Evolutionary conservation across 2,888 invertebrate genomes (phyloP).

Genomic region (Drosophila siamana): DNA sequence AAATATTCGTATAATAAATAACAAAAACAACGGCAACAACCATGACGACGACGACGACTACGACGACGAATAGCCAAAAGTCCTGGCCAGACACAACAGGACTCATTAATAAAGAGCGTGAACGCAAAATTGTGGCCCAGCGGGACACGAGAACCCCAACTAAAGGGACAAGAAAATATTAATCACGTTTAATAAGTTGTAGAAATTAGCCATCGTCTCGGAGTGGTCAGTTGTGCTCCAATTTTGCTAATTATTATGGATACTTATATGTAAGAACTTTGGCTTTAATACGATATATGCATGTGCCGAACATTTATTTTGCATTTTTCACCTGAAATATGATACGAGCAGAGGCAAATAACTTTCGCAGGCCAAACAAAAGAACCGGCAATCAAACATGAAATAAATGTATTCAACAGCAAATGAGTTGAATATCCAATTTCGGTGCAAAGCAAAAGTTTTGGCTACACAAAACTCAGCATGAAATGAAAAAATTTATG

Average conservation of each 20-base stretch:
- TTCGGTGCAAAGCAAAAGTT: conserved; percentile 20
- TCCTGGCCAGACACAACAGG: conserved; percentile 69
- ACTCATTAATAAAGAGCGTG: conserved; percentile 71
- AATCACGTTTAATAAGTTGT: conserved; percentile 78
- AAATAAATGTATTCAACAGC: conserved; percentile 15
- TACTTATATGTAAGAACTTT: conserved; percentile 24
- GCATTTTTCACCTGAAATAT: conserved; percentile 18
- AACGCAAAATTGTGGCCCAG: conserved; percentile 68
- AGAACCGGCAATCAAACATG: conserved; percentile 26
- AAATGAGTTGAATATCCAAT: conserved; percentile 15
- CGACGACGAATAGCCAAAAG: conserved; percentile 57
- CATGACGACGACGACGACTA: conserved; percentile 43
- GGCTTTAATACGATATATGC: conserved; percentile 7
- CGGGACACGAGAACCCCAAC: conserved; percentile 56
- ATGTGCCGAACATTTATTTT: conserved; percentile 6
- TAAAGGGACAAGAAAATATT: conserved; percentile 62
- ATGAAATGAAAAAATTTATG: not conserved
- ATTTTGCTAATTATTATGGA: conserved; percentile 65
- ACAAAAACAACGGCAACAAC: conserved; percentile 43
- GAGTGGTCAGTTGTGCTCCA: conserved; percentile 27
- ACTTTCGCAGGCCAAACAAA: conserved; percentile 15
- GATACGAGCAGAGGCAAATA: conserved; percentile 6
- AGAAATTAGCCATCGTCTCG: conserved; percentile 61
- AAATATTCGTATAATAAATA: conserved; percentile 72
- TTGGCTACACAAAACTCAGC: not conserved